Evolutionary conservation across 2,113 vertebrate species (phyloP), one percentile per base, ranked within the genome.

Genomic region (Channa argus): DNA sequence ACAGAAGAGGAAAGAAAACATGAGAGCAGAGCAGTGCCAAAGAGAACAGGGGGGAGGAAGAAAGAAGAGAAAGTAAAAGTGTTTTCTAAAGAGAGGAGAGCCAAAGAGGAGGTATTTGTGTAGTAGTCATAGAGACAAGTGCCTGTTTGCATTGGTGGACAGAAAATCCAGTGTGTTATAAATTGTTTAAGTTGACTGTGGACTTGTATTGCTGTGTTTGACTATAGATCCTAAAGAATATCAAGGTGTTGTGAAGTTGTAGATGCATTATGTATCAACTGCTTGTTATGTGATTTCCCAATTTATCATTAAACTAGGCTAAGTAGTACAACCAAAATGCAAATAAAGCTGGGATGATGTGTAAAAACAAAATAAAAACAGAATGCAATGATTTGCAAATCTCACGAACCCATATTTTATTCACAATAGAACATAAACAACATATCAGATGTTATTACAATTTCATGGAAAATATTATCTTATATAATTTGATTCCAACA

Each of bases 51-150:
- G 1, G 58, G 63, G 54, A 54, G 58, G 63, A 88, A 86, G 72
- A 85, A 66, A 66, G 84, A 83, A 14, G 86, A 75, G 49, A 78
- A 46, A 79, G 24, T 2, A 11, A 85, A 77, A 74, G 38, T 64
- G 43, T 61, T 66, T 34, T 75, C 76, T 54, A 82, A 82, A 87
- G 85, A 75, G 52, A 87, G 71, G 69, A 76, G 66, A 82, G 71
- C 51, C 52, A 37, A 58, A 39, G 43, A 75, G 59, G 83, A 93
- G 92, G 92, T 94, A 94, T 62, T 44, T 37, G 37, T 60, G 33
- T 39, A 3, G 71, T 85, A 58, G 83, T 34, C 3, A 11, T 69
- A 85, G 81, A 71, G 41, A 59, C 15, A 36, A 68, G 80, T 74
- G 51, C 6, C 41, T 70, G 79, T 86, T 59, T 64, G 52, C 39